Conservation (phyloP, 2,888 invertebrate genomes). For the Lumbricus terrestris region DNA sequence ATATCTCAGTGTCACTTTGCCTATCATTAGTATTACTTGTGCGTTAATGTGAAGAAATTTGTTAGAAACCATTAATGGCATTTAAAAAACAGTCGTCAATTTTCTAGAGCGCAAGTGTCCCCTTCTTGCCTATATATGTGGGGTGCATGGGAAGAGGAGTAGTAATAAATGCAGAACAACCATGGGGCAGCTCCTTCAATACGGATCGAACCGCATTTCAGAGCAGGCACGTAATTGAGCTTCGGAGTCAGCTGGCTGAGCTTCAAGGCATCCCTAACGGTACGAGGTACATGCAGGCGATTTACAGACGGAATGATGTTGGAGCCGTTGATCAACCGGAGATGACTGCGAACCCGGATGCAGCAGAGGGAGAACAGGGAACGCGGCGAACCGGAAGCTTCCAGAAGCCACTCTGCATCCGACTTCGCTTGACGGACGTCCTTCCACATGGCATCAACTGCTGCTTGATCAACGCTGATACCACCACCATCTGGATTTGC, state of each 20-base stretch:
- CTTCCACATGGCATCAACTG: neutral
- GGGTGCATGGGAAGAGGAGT: too few species aligned
- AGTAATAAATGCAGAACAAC: too few species aligned
- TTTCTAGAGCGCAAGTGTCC: too few species aligned
- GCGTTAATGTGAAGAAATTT: too few species aligned
- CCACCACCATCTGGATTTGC: too few species aligned
- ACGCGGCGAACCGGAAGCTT: neutral
- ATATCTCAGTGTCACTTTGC: too few species aligned
- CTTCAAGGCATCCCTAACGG: slow-evolving; percentile 5
- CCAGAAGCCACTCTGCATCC: neutral
- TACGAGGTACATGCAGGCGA: neutral
- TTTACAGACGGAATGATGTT: neutral
- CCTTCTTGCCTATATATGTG: too few species aligned
- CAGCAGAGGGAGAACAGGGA: neutral
- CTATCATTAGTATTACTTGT: too few species aligned
- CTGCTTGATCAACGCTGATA: neutral
- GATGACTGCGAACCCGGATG: neutral
- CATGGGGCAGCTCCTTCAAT: too few species aligned
- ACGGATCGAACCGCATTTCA: neutral
- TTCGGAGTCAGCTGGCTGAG: slow-evolving; percentile 7
- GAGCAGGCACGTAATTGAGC: neutral
- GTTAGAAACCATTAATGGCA: too few species aligned
- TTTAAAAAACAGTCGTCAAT: too few species aligned
- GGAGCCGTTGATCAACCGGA: neutral
- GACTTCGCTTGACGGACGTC: neutral